Evolutionary conservation across 2,888 invertebrate species (phyloP).

Genomic region (Lymantria dispar): DNA sequence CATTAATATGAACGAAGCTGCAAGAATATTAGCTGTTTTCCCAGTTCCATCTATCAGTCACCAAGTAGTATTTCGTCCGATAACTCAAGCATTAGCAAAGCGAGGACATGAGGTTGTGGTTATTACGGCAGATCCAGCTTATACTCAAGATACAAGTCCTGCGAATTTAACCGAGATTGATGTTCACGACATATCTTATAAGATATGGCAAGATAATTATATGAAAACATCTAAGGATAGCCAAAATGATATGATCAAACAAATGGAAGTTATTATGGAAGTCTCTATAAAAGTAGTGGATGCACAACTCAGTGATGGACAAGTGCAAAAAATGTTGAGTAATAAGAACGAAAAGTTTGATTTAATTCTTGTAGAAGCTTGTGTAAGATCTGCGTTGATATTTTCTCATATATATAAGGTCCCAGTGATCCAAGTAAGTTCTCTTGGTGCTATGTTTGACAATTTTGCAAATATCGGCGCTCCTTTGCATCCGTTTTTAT

Average conservation of each 20-base stretch:
- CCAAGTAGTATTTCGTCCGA: constrained; percentile 59
- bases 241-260: constrained; percentile 9
- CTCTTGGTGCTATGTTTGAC: constrained; percentile 31
- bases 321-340: constrained; percentile 18
- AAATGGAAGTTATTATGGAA: constrained; percentile 13
- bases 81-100: constrained; percentile 58
- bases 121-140: constrained; percentile 61
- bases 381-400: too few species aligned
- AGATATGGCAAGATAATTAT: constrained; percentile 19
- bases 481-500: constrained; percentile 39
- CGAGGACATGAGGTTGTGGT: constrained; percentile 76
- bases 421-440: constrained; percentile 47
- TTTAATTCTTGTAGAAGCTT: constrained; percentile 45
- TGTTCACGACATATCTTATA: constrained; percentile 47
- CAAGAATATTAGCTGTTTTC: constrained; percentile 42
- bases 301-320: constrained; percentile 19
- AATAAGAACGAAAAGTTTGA: constrained; percentile 22
- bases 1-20: constrained; percentile 17
- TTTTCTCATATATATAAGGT: constrained; percentile 30
- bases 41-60: constrained; percentile 69
- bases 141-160: constrained; percentile 38
- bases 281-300: constrained; percentile 16
- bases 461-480: constrained; percentile 36
- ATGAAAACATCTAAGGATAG: constrained; percentile 6
- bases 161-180: constrained; percentile 65